Base-by-base conservation (phyloP, 2,888 invertebrate genomes). In the Agonum fuliginosum region DNA sequence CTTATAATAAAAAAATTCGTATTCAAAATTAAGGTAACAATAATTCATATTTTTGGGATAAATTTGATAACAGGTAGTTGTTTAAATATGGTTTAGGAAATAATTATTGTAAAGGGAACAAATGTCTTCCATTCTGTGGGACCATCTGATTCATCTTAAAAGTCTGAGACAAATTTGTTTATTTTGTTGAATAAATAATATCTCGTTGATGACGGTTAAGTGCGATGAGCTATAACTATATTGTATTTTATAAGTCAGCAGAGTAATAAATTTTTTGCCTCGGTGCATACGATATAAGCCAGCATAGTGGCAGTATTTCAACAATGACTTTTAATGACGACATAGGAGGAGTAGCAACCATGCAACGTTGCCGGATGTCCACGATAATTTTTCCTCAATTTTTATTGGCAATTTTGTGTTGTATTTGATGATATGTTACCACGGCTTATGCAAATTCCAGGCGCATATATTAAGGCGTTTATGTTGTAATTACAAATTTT, bases 401-500 rank as follows among this genome's bases (percentile, higher is more conserved):
- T 74, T 74, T 62, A 74, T 74, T 74, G 46, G 62, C 62, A 65
- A 74, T 74, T 62, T 74, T 65, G 74, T 71, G 71, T 27, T 48
- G 71, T 27, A 65, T 74, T 58, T 71, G 73, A 58, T 62, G 43
- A 58, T 74, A 74, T 62, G 74, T 74, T 58, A 22, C 27, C 14
- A 19, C 62, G 46, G 27, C 62, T 62, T 74, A 74, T 74, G 74
- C 74, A 74, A 74, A 74, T 74, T 74, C 62, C 43, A 65, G 30
- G 67, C 34, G 65, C 48, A 75, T 75, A 67, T 75, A 75, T 75
- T 75, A 75, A 75, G 67, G 30, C 46, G 20, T 75, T 75, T 75
- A 75, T 75, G 75, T 67, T 69, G 77, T 77, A 77, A 77, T 77
- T 77, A 77, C 58, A 70, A 77, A 77, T 77, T 77, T 77, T 77